Evolutionary conservation across 2,113 vertebrate genomes (phyloP).

Genomic region (Pachycephala philippinensis): DNA sequence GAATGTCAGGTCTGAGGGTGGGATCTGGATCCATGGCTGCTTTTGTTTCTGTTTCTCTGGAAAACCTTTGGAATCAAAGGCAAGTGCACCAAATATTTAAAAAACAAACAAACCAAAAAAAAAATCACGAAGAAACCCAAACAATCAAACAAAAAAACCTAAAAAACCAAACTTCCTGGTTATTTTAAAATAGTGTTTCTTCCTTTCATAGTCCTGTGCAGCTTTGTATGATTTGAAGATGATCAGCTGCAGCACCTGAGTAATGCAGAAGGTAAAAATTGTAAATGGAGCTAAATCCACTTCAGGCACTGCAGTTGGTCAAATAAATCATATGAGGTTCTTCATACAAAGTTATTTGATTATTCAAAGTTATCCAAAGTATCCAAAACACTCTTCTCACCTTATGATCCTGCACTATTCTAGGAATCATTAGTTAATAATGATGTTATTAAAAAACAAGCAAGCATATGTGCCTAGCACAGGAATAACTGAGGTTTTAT

Average conservation of each 20-base stretch:
- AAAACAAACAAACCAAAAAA: neutral
- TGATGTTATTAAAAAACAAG: neutral
- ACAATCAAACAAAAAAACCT: accelerated
- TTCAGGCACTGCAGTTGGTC: neutral
- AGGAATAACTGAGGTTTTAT: neutral
- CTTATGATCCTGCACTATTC: neutral
- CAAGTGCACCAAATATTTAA: neutral
- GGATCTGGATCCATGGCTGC: neutral
- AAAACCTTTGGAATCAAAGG: neutral
- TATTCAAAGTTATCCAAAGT: neutral
- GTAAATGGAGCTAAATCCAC: neutral
- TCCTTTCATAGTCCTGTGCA: neutral
- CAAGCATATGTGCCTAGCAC: neutral
- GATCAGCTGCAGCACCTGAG: neutral
- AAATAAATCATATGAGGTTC: neutral
- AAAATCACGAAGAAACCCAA: neutral
- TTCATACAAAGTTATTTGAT: neutral
- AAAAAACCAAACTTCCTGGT: neutral
- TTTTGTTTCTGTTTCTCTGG: neutral
- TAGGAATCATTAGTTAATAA: neutral
- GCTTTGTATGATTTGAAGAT: neutral
- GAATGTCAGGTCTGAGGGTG: neutral
- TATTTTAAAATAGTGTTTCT: neutral
- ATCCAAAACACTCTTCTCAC: neutral
- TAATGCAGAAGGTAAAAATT: neutral